These are phyloP conservation scores for Sylvicola cinctus DNA, from an alignment of 2,888 invertebrate species.

Conservation along the genomic window DNA sequence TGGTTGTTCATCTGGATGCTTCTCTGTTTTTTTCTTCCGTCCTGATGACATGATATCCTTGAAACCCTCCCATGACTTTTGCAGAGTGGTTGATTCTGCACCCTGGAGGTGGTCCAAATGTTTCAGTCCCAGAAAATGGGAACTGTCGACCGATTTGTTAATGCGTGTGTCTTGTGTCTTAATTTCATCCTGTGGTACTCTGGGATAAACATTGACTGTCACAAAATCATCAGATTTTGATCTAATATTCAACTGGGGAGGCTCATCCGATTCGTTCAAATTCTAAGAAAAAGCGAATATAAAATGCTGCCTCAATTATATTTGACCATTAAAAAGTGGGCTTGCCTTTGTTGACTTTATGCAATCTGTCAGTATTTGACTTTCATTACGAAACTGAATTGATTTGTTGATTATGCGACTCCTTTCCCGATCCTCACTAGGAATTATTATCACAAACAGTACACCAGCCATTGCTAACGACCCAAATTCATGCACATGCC, in stretches of 20 bases:
- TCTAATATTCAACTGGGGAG: no score
- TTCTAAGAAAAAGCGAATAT: background rate
- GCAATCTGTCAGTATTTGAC: background rate
- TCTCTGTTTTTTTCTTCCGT: background rate
- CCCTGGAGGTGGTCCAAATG: no score
- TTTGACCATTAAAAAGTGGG: background rate
- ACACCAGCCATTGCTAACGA: conserved; percentile 31
- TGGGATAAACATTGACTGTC: no score
- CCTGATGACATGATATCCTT: conserved; percentile 1
- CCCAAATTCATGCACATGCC: no score
- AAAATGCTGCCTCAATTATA: background rate
- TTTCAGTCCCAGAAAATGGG: no score
- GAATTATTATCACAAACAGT: conserved; percentile 35
- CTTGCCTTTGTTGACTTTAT: background rate
- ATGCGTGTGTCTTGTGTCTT: no score
- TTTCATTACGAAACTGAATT: background rate
- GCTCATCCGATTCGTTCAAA: no score
- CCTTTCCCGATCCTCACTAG: conserved; percentile 32
- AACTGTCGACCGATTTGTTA: no score
- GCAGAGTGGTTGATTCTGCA: no score
- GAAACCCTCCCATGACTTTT: background rate
- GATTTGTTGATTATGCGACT: conserved; percentile 7
- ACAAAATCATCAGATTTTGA: no score
- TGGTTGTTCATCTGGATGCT: conserved; percentile 8
- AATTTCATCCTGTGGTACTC: no score